Evolutionary conservation across 1,140 invertebrate species (phyloP).

Genomic region (Drosophila varians): DNA sequence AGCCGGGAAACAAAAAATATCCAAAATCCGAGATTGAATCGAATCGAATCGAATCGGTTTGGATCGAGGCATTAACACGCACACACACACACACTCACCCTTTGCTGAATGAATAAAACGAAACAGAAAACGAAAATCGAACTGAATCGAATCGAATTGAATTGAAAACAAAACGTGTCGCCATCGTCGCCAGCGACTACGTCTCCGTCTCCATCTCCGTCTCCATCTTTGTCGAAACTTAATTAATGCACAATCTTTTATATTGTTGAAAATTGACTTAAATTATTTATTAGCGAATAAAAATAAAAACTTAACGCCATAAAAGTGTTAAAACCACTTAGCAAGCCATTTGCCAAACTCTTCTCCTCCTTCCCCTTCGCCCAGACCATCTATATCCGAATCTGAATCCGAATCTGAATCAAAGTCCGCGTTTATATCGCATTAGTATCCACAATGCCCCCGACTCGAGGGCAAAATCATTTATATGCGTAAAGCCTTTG

Average conservation of each 20-base stretch:
- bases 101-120: slow-evolving; percentile 46
- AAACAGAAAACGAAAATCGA: slow-evolving; percentile 41
- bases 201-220: slow-evolving; percentile 15
- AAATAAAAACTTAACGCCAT: slow-evolving; percentile 83
- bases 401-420: slow-evolving; percentile 3
- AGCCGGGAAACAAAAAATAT: neutral
- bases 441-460: slow-evolving; percentile 35
- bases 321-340: slow-evolving; percentile 83
- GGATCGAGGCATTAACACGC: slow-evolving; percentile 41
- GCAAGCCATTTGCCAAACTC: slow-evolving; percentile 76
- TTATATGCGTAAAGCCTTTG: slow-evolving; percentile 51
- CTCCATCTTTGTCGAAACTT: slow-evolving; percentile 55
- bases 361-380: slow-evolving; percentile 7
- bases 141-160: slow-evolving; percentile 43
- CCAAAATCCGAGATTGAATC: slow-evolving; percentile 19
- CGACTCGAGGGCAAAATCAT: slow-evolving; percentile 48
- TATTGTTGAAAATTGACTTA: slow-evolving; percentile 74
- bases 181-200: slow-evolving; percentile 35
- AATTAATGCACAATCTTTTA: slow-evolving; percentile 76
- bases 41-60: slow-evolving; percentile 2
- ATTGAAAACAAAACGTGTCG: slow-evolving; percentile 56
- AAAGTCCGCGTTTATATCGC: neutral
- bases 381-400: neutral
- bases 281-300: slow-evolving; percentile 83
- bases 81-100: slow-evolving; percentile 2